phyloP scores from a whole-genome alignment of 92 coral and sea anemone species.

The Bergia puertoricense region DNA sequence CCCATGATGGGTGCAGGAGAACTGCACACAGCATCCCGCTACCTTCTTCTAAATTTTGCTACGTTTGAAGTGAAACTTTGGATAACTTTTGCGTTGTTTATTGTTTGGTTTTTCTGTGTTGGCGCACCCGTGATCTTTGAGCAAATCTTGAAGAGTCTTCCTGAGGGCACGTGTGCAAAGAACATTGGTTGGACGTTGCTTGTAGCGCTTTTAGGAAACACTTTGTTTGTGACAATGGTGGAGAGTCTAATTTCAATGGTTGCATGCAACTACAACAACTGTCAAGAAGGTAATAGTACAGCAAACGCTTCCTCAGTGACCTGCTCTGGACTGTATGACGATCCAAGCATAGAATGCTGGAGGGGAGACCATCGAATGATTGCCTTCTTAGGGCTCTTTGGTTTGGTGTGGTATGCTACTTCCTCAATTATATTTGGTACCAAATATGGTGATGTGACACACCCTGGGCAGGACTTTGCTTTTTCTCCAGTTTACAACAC shows the following conservation, averaged over 20 bases:
- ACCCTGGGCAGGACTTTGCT: constrained; percentile 83
- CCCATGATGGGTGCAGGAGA: constrained; percentile 82
- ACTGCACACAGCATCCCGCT: constrained; percentile 72
- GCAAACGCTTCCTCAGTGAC: constrained; percentile 28
- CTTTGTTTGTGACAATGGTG: constrained; percentile 89
- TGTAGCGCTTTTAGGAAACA: constrained; percentile 85
- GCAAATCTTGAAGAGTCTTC: constrained; percentile 74
- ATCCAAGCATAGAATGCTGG: constrained; percentile 81
- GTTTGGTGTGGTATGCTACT: constrained; percentile 92
- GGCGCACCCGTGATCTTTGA: constrained; percentile 97
- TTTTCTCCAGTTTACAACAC: constrained; percentile 93
- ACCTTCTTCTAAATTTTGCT: constrained; percentile 83
- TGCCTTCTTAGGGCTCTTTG: constrained; percentile 89
- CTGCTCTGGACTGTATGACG: constrained; percentile 67
- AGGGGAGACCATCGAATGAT: constrained; percentile 74
- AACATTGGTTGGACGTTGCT: constrained; percentile 92
- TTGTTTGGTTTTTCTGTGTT: constrained; percentile 87
- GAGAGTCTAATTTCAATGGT: constrained; percentile 91
- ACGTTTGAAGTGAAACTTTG: constrained; percentile 87
- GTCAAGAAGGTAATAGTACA: constrained; percentile 31
- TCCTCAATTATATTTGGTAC: constrained; percentile 94
- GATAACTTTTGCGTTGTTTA: constrained; percentile 72
- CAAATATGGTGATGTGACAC: constrained; percentile 93
- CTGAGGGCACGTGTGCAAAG: constrained; percentile 83
- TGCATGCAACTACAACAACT: constrained; percentile 70